Evolutionary conservation across 2,797 vertebrate species (phyloP).

Genomic region (Scomberomorus guttatus): DNA sequence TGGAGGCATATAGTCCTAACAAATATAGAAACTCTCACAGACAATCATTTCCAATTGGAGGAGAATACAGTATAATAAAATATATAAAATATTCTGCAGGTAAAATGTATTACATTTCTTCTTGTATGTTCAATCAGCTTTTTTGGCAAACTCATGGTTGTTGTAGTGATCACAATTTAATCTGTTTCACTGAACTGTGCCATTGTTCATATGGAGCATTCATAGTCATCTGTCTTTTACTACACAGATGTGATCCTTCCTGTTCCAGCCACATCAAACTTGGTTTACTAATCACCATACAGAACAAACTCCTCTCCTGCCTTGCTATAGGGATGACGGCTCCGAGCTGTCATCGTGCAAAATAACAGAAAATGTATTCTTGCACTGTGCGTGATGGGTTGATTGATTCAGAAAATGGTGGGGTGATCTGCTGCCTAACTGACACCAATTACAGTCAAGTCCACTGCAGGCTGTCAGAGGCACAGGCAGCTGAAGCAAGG

Average conservation of each 20-base stretch:
- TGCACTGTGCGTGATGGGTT: conserved; percentile 27
- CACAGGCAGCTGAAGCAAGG: conserved; percentile 30
- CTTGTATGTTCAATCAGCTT: conserved; percentile 34
- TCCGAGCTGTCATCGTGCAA: conserved; percentile 31
- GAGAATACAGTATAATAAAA: conserved; percentile 9
- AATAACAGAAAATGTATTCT: conserved; percentile 41
- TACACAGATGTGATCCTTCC: conserved; percentile 58
- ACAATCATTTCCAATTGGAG: neutral
- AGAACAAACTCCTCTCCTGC: conserved; percentile 8
- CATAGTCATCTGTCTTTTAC: conserved; percentile 53
- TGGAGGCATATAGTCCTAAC: conserved; percentile 6
- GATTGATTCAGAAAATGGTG: conserved; percentile 53
- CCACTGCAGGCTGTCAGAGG: conserved; percentile 56
- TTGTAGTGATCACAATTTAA: conserved; percentile 35
- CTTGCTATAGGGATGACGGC: conserved; percentile 23
- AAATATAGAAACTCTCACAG: neutral
- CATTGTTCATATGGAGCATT: conserved; percentile 40
- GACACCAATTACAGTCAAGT: conserved; percentile 73
- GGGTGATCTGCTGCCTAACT: conserved; percentile 40
- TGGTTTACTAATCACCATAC: conserved; percentile 20
- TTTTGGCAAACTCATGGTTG: conserved; percentile 9
- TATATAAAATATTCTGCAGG: neutral
- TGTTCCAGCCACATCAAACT: conserved; percentile 40
- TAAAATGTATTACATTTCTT: conserved; percentile 33
- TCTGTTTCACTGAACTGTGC: conserved; percentile 35